phyloP scores from a whole-genome alignment of 2,113 vertebrate genomes.

The Tupaia tana region DNA sequence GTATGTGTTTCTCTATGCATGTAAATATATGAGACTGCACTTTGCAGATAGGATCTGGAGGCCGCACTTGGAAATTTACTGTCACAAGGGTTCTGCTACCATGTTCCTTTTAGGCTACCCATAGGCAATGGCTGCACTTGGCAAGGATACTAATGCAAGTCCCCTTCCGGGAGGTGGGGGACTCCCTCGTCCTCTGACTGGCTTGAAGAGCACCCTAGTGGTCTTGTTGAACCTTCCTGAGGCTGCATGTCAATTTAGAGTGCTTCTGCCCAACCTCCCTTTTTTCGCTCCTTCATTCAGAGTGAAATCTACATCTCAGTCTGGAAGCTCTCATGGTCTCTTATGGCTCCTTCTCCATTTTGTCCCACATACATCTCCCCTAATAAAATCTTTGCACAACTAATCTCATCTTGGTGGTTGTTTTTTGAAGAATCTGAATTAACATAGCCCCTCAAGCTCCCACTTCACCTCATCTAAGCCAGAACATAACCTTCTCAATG shows the following conservation, averaged over 20 bases:
- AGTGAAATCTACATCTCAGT: neutral
- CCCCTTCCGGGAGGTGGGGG: neutral
- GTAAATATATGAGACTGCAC: neutral
- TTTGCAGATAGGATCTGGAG: too few species aligned
- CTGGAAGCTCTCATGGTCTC: neutral
- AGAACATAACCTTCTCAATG: neutral
- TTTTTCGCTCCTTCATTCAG: neutral
- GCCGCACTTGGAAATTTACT: neutral
- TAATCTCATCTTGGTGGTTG: neutral
- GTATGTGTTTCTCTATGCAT: neutral
- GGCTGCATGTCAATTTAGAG: too few species aligned
- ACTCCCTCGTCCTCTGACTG: neutral
- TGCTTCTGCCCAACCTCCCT: neutral
- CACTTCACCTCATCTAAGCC: neutral
- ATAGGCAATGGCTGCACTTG: accelerated
- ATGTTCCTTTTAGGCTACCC: neutral
- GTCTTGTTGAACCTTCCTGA: neutral
- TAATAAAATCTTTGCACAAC: neutral
- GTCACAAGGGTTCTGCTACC: neutral
- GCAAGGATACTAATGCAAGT: too few species aligned
- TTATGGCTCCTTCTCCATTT: neutral
- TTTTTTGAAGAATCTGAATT: neutral
- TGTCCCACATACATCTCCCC: neutral
- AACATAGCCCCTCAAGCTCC: neutral
- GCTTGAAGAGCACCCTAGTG: neutral